Percentiles rank a stretch among this genome's conserved stretches.
Conservation (phyloP, 2,888 invertebrate species). For the Saturnia japonica region DNA sequence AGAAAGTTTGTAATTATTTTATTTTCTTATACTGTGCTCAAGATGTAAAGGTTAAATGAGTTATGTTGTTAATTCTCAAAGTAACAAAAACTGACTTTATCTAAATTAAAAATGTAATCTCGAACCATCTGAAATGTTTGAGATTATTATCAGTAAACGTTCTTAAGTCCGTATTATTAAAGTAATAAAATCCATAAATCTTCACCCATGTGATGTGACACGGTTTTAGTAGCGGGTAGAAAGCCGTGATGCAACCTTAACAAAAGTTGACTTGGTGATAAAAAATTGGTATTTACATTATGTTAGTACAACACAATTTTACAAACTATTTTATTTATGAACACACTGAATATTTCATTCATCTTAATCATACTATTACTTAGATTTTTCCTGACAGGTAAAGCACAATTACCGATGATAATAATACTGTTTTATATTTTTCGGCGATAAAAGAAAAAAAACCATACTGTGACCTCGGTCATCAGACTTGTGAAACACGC, state of each 20-base stretch:
- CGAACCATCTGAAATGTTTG: slow-evolving; percentile 36
- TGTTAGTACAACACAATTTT: background rate
- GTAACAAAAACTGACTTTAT: slow-evolving; percentile 34
- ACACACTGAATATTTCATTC: too few species aligned
- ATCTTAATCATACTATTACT: background rate
- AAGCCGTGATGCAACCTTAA: slow-evolving; percentile 60
- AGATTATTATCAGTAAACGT: slow-evolving; percentile 44
- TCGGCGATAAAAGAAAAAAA: background rate
- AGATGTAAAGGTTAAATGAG: background rate
- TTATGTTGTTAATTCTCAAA: slow-evolving; percentile 13
- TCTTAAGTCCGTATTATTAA: slow-evolving; percentile 38
- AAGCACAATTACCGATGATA: background rate
- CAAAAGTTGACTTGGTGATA: slow-evolving; percentile 28
- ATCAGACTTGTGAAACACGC: background rate
- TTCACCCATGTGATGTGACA: slow-evolving; percentile 36
- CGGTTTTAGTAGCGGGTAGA: slow-evolving; percentile 45
- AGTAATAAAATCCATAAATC: slow-evolving; percentile 62
- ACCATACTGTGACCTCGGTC: background rate
- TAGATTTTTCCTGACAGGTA: background rate
- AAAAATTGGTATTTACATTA: background rate
- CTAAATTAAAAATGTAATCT: slow-evolving; percentile 39
- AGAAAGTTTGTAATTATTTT: background rate
- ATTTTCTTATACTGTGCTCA: background rate
- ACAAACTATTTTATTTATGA: background rate
- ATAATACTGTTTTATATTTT: background rate